phyloP scores from a whole-genome alignment of 2,888 invertebrate species.

The Acleris sparsana region DNA sequence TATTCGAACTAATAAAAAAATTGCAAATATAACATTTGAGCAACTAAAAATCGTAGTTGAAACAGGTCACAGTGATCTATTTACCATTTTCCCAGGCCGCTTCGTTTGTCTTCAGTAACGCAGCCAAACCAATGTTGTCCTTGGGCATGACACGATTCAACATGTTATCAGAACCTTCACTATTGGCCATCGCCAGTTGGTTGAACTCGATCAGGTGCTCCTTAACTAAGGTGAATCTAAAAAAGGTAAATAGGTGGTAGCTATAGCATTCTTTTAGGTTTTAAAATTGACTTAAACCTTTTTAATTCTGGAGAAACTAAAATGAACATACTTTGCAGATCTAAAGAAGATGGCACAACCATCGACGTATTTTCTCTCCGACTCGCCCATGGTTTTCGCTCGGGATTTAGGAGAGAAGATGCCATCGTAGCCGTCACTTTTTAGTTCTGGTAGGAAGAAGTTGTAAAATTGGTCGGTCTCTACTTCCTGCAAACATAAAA shows the following conservation, averaged over 20 bases:
- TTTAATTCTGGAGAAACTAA: not conserved
- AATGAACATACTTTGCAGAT: constrained; percentile 90
- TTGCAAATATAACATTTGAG: no score
- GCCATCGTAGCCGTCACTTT: constrained; percentile 95
- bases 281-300: not conserved
- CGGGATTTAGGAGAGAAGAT: constrained; percentile 99
- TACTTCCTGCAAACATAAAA: constrained; percentile 89
- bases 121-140: constrained; percentile 99
- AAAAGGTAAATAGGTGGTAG: constrained; percentile 42
- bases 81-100: constrained; percentile 95
- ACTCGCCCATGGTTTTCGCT: constrained; percentile 98
- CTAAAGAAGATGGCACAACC: constrained; percentile 99
- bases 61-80: no score
- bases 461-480: constrained; percentile 99
- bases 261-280: not conserved
- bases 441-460: constrained; percentile 97
- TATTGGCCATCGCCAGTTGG: constrained; percentile 98
- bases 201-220: constrained; percentile 99
- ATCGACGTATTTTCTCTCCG: constrained; percentile 98
- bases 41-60: no score
- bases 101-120: constrained; percentile 96
- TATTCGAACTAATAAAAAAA: no score
- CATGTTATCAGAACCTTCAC: constrained; percentile 99
- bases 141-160: constrained; percentile 99
- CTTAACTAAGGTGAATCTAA: constrained; percentile 96